Conservation (phyloP, 2,888 invertebrate genomes). For the Heliconius charithonia region DNA sequence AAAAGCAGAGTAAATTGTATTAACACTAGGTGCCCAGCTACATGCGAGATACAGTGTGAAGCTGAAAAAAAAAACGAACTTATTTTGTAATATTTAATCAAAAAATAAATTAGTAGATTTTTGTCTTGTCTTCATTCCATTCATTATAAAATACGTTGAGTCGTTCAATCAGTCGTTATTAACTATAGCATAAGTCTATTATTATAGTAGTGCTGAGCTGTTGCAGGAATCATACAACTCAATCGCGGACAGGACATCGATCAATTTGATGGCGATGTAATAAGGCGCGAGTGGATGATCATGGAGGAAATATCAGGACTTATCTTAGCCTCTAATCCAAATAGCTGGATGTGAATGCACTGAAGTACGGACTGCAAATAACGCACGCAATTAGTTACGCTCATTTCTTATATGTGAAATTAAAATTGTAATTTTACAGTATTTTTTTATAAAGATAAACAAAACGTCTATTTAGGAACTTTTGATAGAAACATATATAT, state of each 20-base stretch:
- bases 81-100: background rate
- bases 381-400: slow-evolving; percentile 53
- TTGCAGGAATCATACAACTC: slow-evolving; percentile 53
- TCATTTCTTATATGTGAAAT: slow-evolving; percentile 62
- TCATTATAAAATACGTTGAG: slow-evolving; percentile 34
- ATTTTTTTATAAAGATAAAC: background rate
- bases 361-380: slow-evolving; percentile 39
- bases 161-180: slow-evolving; percentile 43
- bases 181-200: slow-evolving; percentile 38
- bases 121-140: slow-evolving; percentile 16
- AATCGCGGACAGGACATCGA: slow-evolving; percentile 56
- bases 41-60: too few species aligned
- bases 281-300: slow-evolving; percentile 51
- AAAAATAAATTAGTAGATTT: background rate
- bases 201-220: slow-evolving; percentile 45
- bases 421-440: slow-evolving; percentile 57
- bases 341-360: slow-evolving; percentile 46
- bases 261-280: slow-evolving; percentile 57
- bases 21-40: too few species aligned
- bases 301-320: slow-evolving; percentile 45
- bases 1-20: too few species aligned
- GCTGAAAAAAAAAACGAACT: background rate
- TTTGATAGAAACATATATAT: background rate
- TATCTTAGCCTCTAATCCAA: slow-evolving; percentile 48
- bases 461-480: background rate